Percentiles rank a stretch among this genome's conserved stretches.
Evolutionary conservation across 2,113 vertebrate species (phyloP).

Genomic region (Lucifuga dentata): DNA sequence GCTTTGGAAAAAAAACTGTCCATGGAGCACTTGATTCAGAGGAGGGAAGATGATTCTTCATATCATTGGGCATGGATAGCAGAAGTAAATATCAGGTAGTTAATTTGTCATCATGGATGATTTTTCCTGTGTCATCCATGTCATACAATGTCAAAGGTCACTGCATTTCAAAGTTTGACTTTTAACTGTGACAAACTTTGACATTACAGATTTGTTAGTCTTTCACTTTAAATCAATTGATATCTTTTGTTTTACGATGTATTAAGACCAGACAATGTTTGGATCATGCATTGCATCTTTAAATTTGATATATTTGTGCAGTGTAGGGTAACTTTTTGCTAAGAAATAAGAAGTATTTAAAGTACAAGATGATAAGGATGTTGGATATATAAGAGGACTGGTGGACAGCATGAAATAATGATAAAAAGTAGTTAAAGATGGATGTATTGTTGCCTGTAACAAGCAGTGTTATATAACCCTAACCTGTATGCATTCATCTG

Average conservation of each 20-base stretch:
- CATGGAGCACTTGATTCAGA: slow-evolving; percentile 51
- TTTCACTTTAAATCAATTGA: slow-evolving; percentile 26
- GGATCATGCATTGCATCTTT: too few species aligned
- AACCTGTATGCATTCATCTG: neutral
- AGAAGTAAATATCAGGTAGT: slow-evolving; percentile 35
- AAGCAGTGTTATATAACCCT: neutral
- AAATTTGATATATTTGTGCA: too few species aligned
- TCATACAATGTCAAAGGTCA: slow-evolving; percentile 15
- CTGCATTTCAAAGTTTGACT: slow-evolving; percentile 28
- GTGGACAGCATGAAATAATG: neutral
- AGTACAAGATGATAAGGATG: neutral
- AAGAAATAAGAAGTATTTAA: too few species aligned
- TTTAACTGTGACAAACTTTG: slow-evolving; percentile 28
- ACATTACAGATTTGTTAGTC: slow-evolving; percentile 26
- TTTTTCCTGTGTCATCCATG: slow-evolving; percentile 12
- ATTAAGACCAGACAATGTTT: too few species aligned
- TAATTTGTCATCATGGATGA: slow-evolving; percentile 52
- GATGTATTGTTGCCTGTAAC: neutral
- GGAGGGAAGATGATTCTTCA: slow-evolving; percentile 45
- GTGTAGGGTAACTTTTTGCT: too few species aligned
- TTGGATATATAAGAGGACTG: neutral
- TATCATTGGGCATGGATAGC: slow-evolving; percentile 37
- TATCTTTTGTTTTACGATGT: too few species aligned
- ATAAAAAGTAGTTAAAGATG: neutral
- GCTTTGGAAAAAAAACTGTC: slow-evolving; percentile 42